phyloP scores from a whole-genome alignment of 2,113 vertebrate species.

The Choloepus hoffmanni region DNA sequence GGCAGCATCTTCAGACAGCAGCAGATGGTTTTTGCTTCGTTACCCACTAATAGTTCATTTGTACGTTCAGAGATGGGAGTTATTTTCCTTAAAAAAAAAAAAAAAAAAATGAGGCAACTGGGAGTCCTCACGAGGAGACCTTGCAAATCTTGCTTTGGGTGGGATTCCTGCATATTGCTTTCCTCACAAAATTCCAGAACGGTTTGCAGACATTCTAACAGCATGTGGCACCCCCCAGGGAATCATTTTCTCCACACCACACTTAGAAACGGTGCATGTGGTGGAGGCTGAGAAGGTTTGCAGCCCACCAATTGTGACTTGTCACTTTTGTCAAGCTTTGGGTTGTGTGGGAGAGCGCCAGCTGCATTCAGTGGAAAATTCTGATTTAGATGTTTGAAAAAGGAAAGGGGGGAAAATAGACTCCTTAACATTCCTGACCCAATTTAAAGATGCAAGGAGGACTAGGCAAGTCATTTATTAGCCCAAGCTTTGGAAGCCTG shows the following conservation, averaged over 20 bases:
- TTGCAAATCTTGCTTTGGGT: not conserved
- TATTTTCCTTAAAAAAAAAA: conserved; percentile 15
- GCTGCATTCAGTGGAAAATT: not conserved
- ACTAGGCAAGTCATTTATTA: not conserved
- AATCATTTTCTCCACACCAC: not conserved
- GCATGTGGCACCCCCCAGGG: not conserved
- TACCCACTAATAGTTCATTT: not conserved
- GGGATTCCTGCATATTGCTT: not conserved
- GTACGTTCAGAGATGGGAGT: not conserved
- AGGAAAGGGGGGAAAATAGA: not conserved
- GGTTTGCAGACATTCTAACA: not conserved
- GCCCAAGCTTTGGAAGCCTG: not conserved
- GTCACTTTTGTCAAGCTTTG: rapidly evolving
- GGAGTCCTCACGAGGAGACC: not conserved
- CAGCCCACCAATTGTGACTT: not conserved
- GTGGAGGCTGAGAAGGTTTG: not conserved
- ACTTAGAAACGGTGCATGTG: not conserved
- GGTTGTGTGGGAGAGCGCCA: not conserved
- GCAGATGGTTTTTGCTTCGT: not conserved
- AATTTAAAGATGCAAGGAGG: conserved; percentile 8
- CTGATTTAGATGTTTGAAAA: conserved; percentile 41
- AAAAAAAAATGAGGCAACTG: not conserved
- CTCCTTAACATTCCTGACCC: not conserved
- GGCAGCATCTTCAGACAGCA: not conserved
- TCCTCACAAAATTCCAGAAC: not conserved